A percentile compares a stretch with the other conserved stretches of the same genome.
These are phyloP conservation scores for Equus quagga DNA, from an alignment of 2,113 vertebrate genomes.

Conservation along the genomic window DNA sequence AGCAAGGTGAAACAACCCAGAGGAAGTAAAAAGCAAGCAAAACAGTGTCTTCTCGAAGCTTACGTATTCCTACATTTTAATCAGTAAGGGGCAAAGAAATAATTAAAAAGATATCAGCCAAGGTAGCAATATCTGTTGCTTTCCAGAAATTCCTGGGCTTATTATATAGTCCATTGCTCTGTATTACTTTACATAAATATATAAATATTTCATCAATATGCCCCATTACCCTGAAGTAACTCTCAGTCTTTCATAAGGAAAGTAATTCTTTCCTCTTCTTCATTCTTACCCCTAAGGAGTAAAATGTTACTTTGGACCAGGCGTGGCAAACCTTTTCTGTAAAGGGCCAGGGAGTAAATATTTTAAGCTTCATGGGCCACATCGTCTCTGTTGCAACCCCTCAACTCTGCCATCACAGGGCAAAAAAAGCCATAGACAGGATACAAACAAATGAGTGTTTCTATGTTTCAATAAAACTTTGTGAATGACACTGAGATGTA, in stretches of 20 bases:
- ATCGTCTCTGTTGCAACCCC: neutral
- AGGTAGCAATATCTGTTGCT: neutral
- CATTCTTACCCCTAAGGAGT: neutral
- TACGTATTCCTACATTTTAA: neutral
- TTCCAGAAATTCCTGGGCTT: neutral
- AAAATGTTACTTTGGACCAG: neutral
- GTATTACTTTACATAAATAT: neutral
- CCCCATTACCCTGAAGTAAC: neutral
- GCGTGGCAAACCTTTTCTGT: neutral
- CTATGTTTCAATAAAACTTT: neutral
- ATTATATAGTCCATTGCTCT: neutral
- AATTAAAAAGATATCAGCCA: neutral
- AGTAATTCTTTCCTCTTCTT: neutral
- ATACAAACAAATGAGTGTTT: neutral
- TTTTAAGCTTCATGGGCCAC: neutral
- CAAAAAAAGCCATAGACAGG: neutral
- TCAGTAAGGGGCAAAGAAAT: neutral
- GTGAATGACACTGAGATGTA: neutral
- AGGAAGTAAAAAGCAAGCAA: neutral
- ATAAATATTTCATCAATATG: neutral
- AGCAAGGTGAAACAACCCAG: neutral
- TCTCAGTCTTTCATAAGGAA: neutral
- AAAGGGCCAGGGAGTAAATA: neutral
- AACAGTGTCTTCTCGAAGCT: neutral
- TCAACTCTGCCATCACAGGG: neutral